Base-by-base conservation (phyloP, 1,140 invertebrate genomes). In the Fopius arisanus region DNA sequence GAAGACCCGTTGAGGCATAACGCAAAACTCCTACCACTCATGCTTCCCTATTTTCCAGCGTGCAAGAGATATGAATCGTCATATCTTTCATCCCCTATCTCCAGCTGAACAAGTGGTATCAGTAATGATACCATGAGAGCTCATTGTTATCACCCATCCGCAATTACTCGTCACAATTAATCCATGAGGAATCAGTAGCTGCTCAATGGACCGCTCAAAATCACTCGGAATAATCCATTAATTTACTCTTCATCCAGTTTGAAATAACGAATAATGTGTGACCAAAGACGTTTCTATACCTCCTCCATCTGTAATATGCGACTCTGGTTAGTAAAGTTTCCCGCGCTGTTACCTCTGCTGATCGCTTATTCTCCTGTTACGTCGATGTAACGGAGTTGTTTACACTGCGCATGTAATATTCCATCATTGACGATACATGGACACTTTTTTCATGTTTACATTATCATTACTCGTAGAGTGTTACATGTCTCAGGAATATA, bases 381-480 rank as follows among this genome's bases (percentile, higher is more conserved):
- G 67, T 79, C 79, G 85, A 84, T 88, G 87, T 88, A 88, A 88
- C 85, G 83, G 87, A 88, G 87, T 88, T 88, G 87, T 87, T 88
- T 88, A 88, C 87, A 88, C 85, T 88, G 86, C 87, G 87, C 87
- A 88, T 88, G 86, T 88, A 88, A 88, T 82, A 82, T 59, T 59
- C 54, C 54, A 26, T 14, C 54, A 28, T 59, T 28, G 23, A 28
- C 54, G 23, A 23, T 59, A 59, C 54, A 59, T 59, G 54, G 19
- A 28, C 19, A 59, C 10, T 16, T 23, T 26, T 23, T 21, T 21
- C 3, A 59, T 14, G 23, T 59, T 59, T 59, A 59, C 54, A 26
- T 59, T 59, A 12, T 37, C 33, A 37, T 37, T 1, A 37, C 12
- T 37, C 12, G 12, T 37, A 12, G 12, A 37, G 12, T 37, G 7